Conservation (phyloP, 2,113 vertebrate genomes). For the Vicugna pacos region DNA sequence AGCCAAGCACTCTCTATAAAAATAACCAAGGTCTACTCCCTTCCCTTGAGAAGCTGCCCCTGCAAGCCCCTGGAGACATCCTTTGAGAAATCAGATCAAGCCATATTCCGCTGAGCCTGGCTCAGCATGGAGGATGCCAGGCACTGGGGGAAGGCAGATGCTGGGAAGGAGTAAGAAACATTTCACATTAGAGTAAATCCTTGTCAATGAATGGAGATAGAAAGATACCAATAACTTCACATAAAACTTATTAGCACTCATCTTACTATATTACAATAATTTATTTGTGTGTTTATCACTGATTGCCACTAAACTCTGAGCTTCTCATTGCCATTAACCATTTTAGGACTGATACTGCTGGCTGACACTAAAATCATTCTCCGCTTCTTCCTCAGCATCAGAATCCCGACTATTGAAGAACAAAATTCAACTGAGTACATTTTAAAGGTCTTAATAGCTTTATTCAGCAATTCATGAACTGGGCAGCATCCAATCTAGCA, state of each 20-base stretch:
- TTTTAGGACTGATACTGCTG: neutral
- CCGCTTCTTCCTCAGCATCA: slow-evolving; percentile 11
- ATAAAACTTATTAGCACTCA: neutral
- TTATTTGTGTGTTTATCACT: neutral
- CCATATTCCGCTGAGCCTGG: neutral
- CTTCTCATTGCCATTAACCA: neutral
- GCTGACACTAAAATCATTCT: neutral
- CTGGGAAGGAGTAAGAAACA: neutral
- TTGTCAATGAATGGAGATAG: neutral
- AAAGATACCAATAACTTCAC: neutral
- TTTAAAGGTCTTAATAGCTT: neutral
- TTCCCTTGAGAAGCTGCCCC: neutral
- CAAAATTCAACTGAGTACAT: neutral
- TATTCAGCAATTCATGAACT: neutral
- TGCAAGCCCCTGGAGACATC: neutral
- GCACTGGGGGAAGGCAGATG: neutral
- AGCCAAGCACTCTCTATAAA: neutral
- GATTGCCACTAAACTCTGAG: neutral
- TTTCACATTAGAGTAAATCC: neutral
- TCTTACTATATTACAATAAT: neutral
- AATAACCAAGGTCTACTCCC: neutral
- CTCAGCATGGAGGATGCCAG: neutral
- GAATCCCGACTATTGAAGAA: neutral
- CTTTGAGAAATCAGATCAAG: neutral
- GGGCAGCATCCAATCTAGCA: neutral